Evolutionary conservation across 2,797 vertebrate species (phyloP).

Genomic region (Phrynocephalus forsythii): DNA sequence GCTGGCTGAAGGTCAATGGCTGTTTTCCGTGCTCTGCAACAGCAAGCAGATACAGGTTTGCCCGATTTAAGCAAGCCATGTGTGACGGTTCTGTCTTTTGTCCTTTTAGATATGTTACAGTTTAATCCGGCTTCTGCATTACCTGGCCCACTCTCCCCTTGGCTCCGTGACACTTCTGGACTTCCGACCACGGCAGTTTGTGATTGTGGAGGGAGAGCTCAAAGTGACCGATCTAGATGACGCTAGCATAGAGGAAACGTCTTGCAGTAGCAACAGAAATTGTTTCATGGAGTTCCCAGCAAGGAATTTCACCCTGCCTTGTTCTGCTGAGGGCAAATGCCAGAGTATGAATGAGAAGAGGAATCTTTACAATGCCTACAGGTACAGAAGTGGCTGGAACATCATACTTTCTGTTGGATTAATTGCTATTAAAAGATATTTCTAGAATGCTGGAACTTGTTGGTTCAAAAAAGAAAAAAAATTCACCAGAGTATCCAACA

Average conservation of each 20-base stretch:
- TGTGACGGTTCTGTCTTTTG: background rate
- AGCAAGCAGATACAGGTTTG: slow-evolving; percentile 20
- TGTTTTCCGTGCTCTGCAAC: slow-evolving; percentile 21
- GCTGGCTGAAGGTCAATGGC: slow-evolving; percentile 20
- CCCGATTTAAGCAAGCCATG: slow-evolving; percentile 1
- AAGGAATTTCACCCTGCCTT: slow-evolving; percentile 87
- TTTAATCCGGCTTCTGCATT: slow-evolving; percentile 86
- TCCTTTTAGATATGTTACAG: slow-evolving; percentile 87
- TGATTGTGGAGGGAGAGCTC: slow-evolving; percentile 87
- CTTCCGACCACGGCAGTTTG: slow-evolving; percentile 92
- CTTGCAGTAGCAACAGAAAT: slow-evolving; percentile 77
- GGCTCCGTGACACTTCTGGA: slow-evolving; percentile 89
- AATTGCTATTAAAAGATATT: too few species aligned
- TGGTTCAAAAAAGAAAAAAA: too few species aligned
- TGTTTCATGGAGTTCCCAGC: slow-evolving; percentile 88
- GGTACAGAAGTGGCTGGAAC: slow-evolving; percentile 69
- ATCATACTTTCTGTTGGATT: too few species aligned
- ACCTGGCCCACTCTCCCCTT: slow-evolving; percentile 89
- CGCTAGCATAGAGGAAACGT: slow-evolving; percentile 85
- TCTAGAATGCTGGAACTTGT: too few species aligned
- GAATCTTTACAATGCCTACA: slow-evolving; percentile 91
- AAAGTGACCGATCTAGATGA: slow-evolving; percentile 91
- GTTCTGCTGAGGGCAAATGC: slow-evolving; percentile 83
- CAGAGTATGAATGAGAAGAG: slow-evolving; percentile 88
- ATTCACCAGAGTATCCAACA: too few species aligned